A percentile compares a stretch with the other conserved stretches of the same genome.
These are phyloP conservation scores for Maccullochella peelii DNA, from an alignment of 2,113 vertebrate species.

Conservation along the genomic window DNA sequence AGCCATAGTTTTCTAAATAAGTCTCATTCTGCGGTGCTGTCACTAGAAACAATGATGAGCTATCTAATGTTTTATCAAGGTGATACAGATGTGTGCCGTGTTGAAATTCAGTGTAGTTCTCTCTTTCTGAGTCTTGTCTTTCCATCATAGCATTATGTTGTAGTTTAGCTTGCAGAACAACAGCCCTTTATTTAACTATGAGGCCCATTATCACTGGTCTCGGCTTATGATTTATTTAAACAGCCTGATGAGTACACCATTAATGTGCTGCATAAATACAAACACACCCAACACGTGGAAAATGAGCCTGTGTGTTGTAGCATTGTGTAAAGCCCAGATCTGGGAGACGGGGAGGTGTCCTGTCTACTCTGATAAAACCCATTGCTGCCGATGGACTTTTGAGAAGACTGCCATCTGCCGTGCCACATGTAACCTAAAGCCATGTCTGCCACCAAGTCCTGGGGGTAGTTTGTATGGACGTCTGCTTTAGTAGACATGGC, in stretches of 20 bases:
- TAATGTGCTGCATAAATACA: slow-evolving; percentile 60
- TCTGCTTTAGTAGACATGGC: slow-evolving; percentile 77
- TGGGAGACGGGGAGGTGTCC: slow-evolving; percentile 56
- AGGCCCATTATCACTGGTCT: slow-evolving; percentile 63
- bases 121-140: background rate
- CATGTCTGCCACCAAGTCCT: slow-evolving; percentile 74
- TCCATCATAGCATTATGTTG: slow-evolving; percentile 24
- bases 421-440: slow-evolving; percentile 70
- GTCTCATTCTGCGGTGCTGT: slow-evolving; percentile 71
- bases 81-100: slow-evolving; percentile 42
- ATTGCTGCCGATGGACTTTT: slow-evolving; percentile 75
- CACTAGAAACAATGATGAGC: slow-evolving; percentile 64
- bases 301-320: slow-evolving; percentile 44
- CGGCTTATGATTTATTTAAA: slow-evolving; percentile 71
- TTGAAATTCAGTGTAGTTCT: slow-evolving; percentile 2
- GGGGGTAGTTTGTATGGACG: slow-evolving; percentile 78
- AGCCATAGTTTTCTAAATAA: slow-evolving; percentile 77
- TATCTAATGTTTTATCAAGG: slow-evolving; percentile 58
- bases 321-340: slow-evolving; percentile 64
- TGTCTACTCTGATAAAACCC: slow-evolving; percentile 71
- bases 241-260: slow-evolving; percentile 58
- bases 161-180: slow-evolving; percentile 46
- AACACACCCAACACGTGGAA: slow-evolving; percentile 49
- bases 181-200: slow-evolving; percentile 59
- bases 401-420: slow-evolving; percentile 82